Base-by-base conservation (phyloP, 2,113 vertebrate species). In the Cichladusa arquata region DNA sequence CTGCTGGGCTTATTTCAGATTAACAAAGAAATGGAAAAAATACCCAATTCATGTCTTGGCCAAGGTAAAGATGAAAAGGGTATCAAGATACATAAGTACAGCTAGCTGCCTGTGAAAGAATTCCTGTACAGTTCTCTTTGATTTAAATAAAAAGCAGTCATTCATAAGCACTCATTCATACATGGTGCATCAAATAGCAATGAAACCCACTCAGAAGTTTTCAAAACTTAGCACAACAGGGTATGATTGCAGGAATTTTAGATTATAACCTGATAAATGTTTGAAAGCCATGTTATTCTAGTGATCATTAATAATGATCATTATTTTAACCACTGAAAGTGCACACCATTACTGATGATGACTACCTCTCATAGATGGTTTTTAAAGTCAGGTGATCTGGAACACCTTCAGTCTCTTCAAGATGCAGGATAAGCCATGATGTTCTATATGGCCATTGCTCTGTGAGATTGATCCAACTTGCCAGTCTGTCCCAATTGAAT, bases 391-490 rank as follows among this genome's bases (percentile, higher is more conserved):
- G 97, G 57, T 99, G 99, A 93, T 99, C 99, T 1, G 99, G 98
- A 88, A 99, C 96, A 42, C 98, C 98, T 22, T 99, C 99, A 0
- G 98, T 99, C 96, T 99, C 99, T 94, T 99, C 99, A 95, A 99
- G 96, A 95, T 99, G 99, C 5, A 99, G 91, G 82, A 99, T 99
- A 85, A 99, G 98, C 99, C 99, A 99, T 0, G 99, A 99, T 1
- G 99, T 99, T 48, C 99, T 98, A 79, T 99, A 99, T 0, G 99
- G 99, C 99, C 99, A 99, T 97, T 99, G 99, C 93, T 99, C 99
- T 1, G 99, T 99, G 85, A 99, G 98, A 97, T 99, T 99, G 98
- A 99, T 99, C 99, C 99, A 99, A 12, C 99, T 99, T 3, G 99
- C 99, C 90, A 99, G 98, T 8, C 99, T 98, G 67, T 99, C 99